A percentile compares a stretch with the other conserved stretches of the same genome.
These are phyloP conservation scores for Mystacides longicornis DNA, from an alignment of 2,888 invertebrate species.

Conservation along the genomic window DNA sequence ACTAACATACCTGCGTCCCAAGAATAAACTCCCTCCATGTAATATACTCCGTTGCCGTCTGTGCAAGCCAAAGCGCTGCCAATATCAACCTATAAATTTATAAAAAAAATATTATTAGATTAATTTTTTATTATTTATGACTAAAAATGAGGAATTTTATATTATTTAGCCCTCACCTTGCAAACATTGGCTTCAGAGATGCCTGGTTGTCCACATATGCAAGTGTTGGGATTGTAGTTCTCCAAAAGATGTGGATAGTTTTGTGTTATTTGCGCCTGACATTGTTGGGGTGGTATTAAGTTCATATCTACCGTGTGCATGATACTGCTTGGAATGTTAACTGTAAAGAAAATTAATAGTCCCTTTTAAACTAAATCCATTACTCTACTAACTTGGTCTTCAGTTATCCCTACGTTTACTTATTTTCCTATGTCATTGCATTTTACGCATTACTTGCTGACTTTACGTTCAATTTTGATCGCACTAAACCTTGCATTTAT, in stretches of 20 bases:
- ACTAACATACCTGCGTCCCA: constrained; percentile 58
- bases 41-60: constrained; percentile 58
- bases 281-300: constrained; percentile 54
- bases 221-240: constrained; percentile 53
- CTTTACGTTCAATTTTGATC: no score
- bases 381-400: no score
- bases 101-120: not conserved
- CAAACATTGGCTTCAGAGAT: constrained; percentile 65
- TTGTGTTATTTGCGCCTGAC: constrained; percentile 50
- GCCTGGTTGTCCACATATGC: constrained; percentile 60
- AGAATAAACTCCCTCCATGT: constrained; percentile 67
- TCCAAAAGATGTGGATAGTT: constrained; percentile 52
- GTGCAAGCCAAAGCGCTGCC: constrained; percentile 79
- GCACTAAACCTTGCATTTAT: no score
- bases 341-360: constrained; percentile 39
- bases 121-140: not conserved
- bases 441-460: no score
- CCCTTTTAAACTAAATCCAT: no score
- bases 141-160: not conserved
- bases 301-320: constrained; percentile 68
- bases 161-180: constrained; percentile 45
- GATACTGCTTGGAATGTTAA: constrained; percentile 64
- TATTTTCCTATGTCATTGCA: no score
- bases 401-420: no score
- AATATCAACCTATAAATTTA: constrained; percentile 49